Evolutionary conservation across 2,888 invertebrate species (phyloP).

Genomic region (Strigamia crassipes): DNA sequence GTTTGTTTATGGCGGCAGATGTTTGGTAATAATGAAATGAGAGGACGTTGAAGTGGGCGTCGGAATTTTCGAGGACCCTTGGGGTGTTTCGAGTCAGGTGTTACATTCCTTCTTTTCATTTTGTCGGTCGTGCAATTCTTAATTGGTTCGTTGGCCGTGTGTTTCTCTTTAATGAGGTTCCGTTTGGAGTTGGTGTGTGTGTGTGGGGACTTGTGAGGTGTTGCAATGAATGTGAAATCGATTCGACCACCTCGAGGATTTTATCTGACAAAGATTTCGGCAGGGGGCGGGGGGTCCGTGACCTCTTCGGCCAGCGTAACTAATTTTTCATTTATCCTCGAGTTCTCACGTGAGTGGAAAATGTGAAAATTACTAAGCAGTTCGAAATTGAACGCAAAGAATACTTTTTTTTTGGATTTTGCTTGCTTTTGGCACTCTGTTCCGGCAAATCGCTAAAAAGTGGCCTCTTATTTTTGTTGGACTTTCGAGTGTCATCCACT

Average conservation of each 20-base stretch:
- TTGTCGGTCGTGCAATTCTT: slow-evolving; percentile 2
- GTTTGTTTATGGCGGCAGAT: too few relatives aligned
- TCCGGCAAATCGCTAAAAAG: too few relatives aligned
- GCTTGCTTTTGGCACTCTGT: too few relatives aligned
- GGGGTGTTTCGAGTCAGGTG: slow-evolving; percentile 19
- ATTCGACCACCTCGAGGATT: slow-evolving; percentile 24
- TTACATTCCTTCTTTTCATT: slow-evolving; percentile 20
- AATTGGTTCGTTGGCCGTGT: slow-evolving; percentile 13
- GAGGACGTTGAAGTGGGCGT: too few relatives aligned
- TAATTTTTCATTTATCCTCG: not conserved
- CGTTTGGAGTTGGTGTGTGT: not conserved
- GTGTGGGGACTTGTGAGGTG: not conserved
- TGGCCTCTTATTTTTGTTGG: too few relatives aligned
- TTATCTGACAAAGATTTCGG: not conserved
- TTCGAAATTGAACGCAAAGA: too few relatives aligned
- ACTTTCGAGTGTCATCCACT: too few relatives aligned
- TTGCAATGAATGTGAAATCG: slow-evolving; percentile 30
- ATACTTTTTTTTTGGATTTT: too few relatives aligned
- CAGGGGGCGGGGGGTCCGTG: not conserved
- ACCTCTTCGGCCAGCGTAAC: slow-evolving; percentile 1
- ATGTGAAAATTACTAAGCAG: too few relatives aligned
- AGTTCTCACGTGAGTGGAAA: not conserved
- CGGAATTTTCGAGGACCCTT: not conserved
- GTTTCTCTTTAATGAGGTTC: slow-evolving; percentile 25
- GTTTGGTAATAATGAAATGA: too few relatives aligned